A percentile compares a stretch with the other conserved stretches of the same genome.
These are phyloP conservation scores for Cossypha polioptera DNA, from an alignment of 2,797 vertebrate genomes.

Conservation along the genomic window DNA sequence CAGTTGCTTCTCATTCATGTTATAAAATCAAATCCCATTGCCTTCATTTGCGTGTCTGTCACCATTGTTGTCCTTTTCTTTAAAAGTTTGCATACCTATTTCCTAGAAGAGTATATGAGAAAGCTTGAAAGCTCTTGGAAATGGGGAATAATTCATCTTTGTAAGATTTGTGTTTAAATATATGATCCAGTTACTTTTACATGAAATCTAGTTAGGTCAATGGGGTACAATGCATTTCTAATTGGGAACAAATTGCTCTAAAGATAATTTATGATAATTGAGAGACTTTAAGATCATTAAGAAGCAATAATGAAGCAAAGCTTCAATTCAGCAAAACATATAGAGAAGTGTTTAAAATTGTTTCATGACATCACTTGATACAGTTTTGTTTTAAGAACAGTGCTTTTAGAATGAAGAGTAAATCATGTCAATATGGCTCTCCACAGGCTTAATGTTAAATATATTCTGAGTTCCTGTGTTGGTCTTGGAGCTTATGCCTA, in stretches of 20 bases:
- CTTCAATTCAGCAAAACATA: background rate
- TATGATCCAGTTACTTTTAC: background rate
- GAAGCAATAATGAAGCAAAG: background rate
- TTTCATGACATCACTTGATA: background rate
- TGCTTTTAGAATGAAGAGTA: background rate
- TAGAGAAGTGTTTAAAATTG: background rate
- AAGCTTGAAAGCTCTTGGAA: background rate
- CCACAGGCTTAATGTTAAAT: background rate
- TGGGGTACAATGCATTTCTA: background rate
- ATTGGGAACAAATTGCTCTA: background rate
- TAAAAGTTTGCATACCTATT: background rate
- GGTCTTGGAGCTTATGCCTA: background rate
- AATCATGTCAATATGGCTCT: background rate
- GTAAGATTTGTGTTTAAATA: background rate
- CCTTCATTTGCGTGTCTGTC: background rate
- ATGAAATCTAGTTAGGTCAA: background rate
- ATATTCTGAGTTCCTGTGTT: background rate
- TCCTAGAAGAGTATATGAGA: background rate
- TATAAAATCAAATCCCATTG: background rate
- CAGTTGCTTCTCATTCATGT: background rate
- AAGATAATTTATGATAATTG: background rate
- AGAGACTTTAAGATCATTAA: background rate
- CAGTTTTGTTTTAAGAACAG: background rate
- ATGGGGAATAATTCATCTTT: background rate
- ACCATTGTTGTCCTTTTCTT: background rate